These are phyloP conservation scores for Pterocles gutturalis DNA, from an alignment of 2,113 vertebrate species.

Conservation along the genomic window DNA sequence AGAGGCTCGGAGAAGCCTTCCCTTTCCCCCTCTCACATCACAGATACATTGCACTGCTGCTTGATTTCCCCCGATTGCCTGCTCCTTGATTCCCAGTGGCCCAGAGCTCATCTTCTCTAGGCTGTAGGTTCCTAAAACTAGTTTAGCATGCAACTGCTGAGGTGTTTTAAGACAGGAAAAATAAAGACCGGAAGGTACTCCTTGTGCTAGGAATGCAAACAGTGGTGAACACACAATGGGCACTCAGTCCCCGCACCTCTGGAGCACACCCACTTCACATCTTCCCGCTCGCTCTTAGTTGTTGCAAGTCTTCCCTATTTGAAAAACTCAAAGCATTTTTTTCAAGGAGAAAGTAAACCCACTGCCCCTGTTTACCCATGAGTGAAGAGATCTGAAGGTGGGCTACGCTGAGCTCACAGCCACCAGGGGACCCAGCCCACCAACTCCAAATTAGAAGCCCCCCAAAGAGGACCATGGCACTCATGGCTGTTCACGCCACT, in stretches of 20 bases:
- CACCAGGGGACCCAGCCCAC: background rate
- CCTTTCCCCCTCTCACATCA: background rate
- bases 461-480: background rate
- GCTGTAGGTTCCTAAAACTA: background rate
- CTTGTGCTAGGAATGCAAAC: background rate
- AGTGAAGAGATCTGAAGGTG: too few species aligned
- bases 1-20: background rate
- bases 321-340: background rate
- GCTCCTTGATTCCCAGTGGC: background rate
- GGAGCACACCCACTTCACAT: background rate
- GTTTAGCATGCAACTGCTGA: background rate
- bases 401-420: background rate
- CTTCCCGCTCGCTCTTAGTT: background rate
- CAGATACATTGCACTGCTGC: background rate
- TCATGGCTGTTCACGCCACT: background rate
- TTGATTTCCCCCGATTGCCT: background rate
- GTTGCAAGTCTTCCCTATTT: background rate
- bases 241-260: fast-evolving
- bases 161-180: background rate
- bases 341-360: background rate
- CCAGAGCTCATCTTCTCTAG: background rate
- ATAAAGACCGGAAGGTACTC: background rate
- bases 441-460: background rate
- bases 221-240: background rate
- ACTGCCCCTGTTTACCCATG: background rate